A percentile compares a stretch with the other conserved stretches of the same genome.
These are phyloP conservation scores for Heliconius eleuchia DNA, from an alignment of 1,140 invertebrate genomes.

Conservation along the genomic window DNA sequence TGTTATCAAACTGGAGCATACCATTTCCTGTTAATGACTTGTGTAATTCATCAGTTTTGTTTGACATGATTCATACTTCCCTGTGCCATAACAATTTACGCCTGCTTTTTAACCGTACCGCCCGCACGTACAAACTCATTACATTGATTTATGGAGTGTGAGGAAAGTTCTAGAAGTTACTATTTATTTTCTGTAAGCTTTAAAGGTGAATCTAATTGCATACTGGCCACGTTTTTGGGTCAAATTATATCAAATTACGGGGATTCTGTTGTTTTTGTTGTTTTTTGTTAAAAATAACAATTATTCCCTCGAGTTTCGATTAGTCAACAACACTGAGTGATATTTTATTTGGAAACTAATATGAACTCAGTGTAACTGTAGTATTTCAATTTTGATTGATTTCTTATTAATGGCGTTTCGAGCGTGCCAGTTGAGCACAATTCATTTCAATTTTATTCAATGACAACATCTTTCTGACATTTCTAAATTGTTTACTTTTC, in stretches of 20 bases:
- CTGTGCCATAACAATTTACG: conserved; percentile 45
- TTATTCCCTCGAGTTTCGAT: conserved; percentile 35
- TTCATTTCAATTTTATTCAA: conserved; percentile 22
- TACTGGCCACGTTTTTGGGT: conserved; percentile 32
- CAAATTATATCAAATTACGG: conserved; percentile 9
- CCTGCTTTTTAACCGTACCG: not conserved
- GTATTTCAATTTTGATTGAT: not conserved
- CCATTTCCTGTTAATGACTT: conserved; percentile 26
- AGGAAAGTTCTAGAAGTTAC: conserved; percentile 24
- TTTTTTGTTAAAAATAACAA: conserved; percentile 41
- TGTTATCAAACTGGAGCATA: conserved; percentile 39
- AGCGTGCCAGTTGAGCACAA: too few species aligned
- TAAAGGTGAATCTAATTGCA: conserved; percentile 29
- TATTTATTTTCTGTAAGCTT: conserved; percentile 40
- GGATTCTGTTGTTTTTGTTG: conserved; percentile 47
- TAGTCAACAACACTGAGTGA: conserved; percentile 30
- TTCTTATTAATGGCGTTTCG: too few species aligned
- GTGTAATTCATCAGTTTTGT: conserved; percentile 35
- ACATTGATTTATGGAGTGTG: conserved; percentile 16
- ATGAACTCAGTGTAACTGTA: conserved; percentile 33
- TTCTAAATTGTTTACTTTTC: not conserved
- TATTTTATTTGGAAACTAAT: conserved; percentile 35
- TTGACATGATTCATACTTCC: conserved; percentile 38
- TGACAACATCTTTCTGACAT: conserved; percentile 31
- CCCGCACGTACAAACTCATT: conserved; percentile 21